Base-by-base conservation (phyloP, 2,797 vertebrate genomes). In the Cossypha dichroa region DNA sequence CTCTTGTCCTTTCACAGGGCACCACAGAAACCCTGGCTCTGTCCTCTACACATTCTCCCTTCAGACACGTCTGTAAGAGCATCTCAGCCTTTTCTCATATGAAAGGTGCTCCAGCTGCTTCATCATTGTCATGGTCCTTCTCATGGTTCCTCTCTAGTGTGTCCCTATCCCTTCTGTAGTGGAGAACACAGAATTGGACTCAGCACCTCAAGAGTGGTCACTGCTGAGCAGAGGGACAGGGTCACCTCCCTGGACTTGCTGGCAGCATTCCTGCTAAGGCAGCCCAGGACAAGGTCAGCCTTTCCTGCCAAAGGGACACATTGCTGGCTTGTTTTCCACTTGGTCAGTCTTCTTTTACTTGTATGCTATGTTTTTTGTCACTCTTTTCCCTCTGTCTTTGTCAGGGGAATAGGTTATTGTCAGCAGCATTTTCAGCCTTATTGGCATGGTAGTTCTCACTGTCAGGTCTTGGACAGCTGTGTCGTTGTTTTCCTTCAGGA, bases 361-460 rank as follows among this genome's bases (percentile, higher is more conserved):
- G 28, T 40, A 17, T 33, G 6, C 16, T 52, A 1, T 43, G 22
- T 9, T 46, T 48, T 18, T 36, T 10, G 34, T 54, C 0, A 4
- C 15, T 64, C 16, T n/a, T 73, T 70, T 68, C 29, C 20, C 2
- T 34, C 11, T 38, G 33, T 54, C 2, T 34, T 10, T 38, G 31
- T 55, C 70, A 18, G 15, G 45, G 36, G 74, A 78, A 45, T 15
- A 74, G 33, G 36, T 12, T 56, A 9, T 48, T 38, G 18, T 25
- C 26, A 81, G 26, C 20, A 58, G 7, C 49, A 62, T 20, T 66
- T 88, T 83, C 72, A 90, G 25, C 11, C n/a, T 62, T 85, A 29
- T 9, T 54, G n/a, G 11, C 12, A 21, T 26, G 9, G 9, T 33
- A 58, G 31, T 20, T 69, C 13, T 79, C 25, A 14, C 41, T 68